Percentiles rank a stretch among this genome's conserved stretches.
Evolutionary conservation across 2,888 invertebrate species (phyloP).

Genomic region (Phyto melanocephala): DNA sequence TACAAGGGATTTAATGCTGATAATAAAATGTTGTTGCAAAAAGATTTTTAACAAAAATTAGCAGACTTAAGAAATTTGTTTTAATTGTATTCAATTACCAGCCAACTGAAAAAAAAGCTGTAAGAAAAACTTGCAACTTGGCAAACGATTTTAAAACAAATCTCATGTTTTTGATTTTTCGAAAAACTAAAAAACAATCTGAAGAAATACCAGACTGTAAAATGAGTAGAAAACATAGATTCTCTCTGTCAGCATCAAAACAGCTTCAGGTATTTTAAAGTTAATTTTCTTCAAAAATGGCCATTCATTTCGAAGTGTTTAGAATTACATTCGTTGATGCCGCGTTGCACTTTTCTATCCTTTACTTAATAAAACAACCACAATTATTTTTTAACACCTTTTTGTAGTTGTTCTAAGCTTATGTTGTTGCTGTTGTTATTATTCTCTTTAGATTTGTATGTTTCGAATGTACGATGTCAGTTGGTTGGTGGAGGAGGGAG

Average conservation of each 20-base stretch:
- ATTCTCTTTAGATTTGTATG: too few species aligned
- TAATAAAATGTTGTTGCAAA: background rate
- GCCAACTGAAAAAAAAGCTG: background rate
- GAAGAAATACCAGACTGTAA: background rate
- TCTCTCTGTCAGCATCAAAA: background rate
- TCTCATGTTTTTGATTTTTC: background rate
- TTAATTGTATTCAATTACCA: slow-evolving; percentile 41
- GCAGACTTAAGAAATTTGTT: slow-evolving; percentile 26
- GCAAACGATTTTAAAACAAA: too few species aligned
- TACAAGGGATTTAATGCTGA: slow-evolving; percentile 7
- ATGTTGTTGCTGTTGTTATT: too few species aligned
- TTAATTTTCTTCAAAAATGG: background rate
- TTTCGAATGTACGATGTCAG: too few species aligned
- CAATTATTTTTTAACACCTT: background rate
- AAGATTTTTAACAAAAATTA: background rate
- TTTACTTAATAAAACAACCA: background rate
- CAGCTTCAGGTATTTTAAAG: slow-evolving; percentile 27
- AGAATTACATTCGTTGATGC: too few species aligned
- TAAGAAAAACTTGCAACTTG: background rate
- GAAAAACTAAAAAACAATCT: background rate
- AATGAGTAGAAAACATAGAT: background rate
- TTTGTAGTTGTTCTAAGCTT: too few species aligned
- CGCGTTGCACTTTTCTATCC: too few species aligned
- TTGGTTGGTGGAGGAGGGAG: too few species aligned
- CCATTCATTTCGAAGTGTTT: too few species aligned